These are phyloP conservation scores for Amazona vittata DNA, from an alignment of 2,113 vertebrate species.

Conservation along the genomic window DNA sequence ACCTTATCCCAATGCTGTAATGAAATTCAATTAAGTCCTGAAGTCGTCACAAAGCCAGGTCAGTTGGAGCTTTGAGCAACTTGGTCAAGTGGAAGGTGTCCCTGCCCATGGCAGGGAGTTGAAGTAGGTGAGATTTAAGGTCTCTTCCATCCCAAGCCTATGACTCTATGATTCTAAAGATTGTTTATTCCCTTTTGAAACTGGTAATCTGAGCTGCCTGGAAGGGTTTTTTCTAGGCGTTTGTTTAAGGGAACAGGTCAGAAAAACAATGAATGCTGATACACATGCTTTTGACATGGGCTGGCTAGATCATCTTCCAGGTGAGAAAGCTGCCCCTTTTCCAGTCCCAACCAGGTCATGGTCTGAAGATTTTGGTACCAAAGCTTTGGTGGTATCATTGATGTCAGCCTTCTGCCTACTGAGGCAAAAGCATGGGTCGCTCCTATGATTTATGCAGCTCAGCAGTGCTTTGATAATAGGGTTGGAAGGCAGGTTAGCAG, in stretches of 20 bases:
- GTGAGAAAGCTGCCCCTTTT: background rate
- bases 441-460: background rate
- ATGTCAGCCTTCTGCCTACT: background rate
- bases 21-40: background rate
- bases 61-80: background rate
- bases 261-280: background rate
- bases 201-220: background rate
- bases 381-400: background rate
- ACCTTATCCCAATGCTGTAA: background rate
- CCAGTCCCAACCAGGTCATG: background rate
- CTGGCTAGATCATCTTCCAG: background rate
- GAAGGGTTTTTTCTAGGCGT: background rate
- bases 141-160: background rate
- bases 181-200: background rate
- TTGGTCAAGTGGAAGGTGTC: background rate
- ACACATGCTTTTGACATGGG: background rate
- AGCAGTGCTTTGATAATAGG: background rate
- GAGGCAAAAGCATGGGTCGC: background rate
- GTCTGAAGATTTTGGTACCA: background rate
- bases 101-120: background rate
- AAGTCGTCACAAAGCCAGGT: background rate
- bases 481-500: background rate
- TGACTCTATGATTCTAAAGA: background rate
- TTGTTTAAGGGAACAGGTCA: background rate
- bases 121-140: background rate